A percentile compares a stretch with the other conserved stretches of the same genome.
Evolutionary conservation across 2,797 vertebrate genomes (phyloP).

Genomic region (Uromys caudimaculatus): DNA sequence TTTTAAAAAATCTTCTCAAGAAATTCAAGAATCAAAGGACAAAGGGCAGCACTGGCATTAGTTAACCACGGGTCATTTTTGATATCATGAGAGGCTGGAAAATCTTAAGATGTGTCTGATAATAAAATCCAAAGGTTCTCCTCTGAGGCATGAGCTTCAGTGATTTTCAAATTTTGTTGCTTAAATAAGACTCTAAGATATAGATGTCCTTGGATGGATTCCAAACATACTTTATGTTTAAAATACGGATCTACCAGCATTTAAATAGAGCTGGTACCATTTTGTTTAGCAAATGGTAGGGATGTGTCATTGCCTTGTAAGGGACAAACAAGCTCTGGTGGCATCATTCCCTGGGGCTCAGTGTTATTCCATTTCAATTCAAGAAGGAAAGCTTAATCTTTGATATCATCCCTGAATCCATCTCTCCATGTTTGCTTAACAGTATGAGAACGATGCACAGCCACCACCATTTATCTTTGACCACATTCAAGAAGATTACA

Average conservation of each 20-base stretch:
- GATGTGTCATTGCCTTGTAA: neutral
- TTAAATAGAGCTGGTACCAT: neutral
- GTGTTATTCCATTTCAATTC: neutral
- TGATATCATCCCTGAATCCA: neutral
- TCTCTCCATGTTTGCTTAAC: neutral
- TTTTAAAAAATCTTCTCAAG: neutral
- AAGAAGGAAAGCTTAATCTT: neutral
- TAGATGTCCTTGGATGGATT: neutral
- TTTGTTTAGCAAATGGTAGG: neutral
- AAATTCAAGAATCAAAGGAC: neutral
- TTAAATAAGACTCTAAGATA: neutral
- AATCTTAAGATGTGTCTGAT: neutral
- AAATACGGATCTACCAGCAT: neutral
- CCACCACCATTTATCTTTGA: neutral
- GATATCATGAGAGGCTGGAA: neutral
- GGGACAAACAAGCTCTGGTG: neutral
- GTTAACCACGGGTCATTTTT: neutral
- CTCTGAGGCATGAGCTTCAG: neutral
- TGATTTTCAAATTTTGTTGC: neutral
- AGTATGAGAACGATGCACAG: neutral
- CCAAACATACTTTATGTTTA: neutral
- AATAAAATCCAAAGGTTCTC: neutral
- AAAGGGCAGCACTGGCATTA: neutral
- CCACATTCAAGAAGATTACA: neutral
- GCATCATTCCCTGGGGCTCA: neutral